Evolutionary conservation across 1,140 invertebrate genomes (phyloP), one percentile per base, ranked within the genome.

Genomic region (Nilaparvata lugens): DNA sequence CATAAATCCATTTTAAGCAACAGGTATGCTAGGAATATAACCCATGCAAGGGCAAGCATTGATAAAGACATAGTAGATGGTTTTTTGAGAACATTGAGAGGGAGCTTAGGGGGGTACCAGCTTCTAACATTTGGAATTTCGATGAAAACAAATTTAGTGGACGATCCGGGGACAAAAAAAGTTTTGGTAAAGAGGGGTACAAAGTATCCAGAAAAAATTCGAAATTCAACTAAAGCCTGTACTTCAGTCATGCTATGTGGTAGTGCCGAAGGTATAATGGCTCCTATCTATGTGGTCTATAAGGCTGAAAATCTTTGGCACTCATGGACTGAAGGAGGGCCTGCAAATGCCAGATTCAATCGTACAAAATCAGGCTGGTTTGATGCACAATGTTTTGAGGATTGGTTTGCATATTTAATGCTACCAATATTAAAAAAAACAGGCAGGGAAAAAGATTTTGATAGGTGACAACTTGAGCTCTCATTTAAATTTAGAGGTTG

Each of bases 101-200:
- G 62, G 64, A 51, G 64, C 42, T 60, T 65, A 21, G 70, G 68
- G 68, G 28, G 58, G 64, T 73, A 23, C 69, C 70, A 31, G 63
- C 69, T 18, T 11, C 57, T 28, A 67, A 70, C 54, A 71, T 77
- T 16, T 57, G 71, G 1, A 77, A 77, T 63, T 77, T 69, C 65
- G 74, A 77, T 63, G 71, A n/a, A 75, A 65, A 77, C 74, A 5
- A 75, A 75, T 65, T 60, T 74, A 13, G 63, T 58, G 0, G 74
- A 75, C 61, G 69, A 76, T 64, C 62, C 61, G 2, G 70, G 72
- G 65, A 60, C 7, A 60, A 68, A 63, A 68, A 63, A 63, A n/a
- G 55, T 63, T 58, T 58, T 66, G 18, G 28, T 43, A 1, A 55
- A 45, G 43, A 40, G 58, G 52, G 62, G 64, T 11, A n/a, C 35